Evolutionary conservation across 2,797 vertebrate species (phyloP), one percentile per base, ranked within the genome.

Genomic region (Enoplosus armatus): DNA sequence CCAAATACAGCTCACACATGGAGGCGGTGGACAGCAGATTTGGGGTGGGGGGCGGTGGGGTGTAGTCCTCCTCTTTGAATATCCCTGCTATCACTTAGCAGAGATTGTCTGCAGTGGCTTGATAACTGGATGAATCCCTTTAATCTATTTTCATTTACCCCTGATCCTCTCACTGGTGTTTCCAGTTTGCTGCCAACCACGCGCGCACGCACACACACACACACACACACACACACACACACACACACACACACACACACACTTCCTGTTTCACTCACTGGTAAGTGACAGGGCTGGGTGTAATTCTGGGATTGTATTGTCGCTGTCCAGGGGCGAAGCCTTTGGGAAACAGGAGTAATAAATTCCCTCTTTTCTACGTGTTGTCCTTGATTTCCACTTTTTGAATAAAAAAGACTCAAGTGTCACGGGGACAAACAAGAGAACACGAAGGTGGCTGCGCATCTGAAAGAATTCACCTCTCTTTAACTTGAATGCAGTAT

Each of bases 91-190:
- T 94, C 92, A 90, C 85, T 90, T 84, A 85, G 84, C 77, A 87
- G 89, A 89, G 91, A 93, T 94, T 86, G 90, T 92, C 91, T 93
- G 92, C 90, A 87, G 66, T 59, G 62, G 79, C 87, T 94, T 94
- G 91, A 95, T 95, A 94, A 95, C 93, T 91, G 89, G 79, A 87
- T 91, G 85, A 93, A 94, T 94, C 93, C 83, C 83, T 91, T 89
- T 94, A 91, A 95, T 95, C 92, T 93, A 89, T 90, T 94, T 95
- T 93, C 85, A 89, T 92, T 90, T 92, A 81, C 65, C 85, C 73
- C 82, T 90, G 83, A 92, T 93, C 91, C 89, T 90, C 84, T 89
- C 75, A 75, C 82, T 83, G 74, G 63, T 79, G 67, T 79, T 87
- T 89, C 71, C 73, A 88, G 79, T 83, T 60, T 59, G 47, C 75